These are phyloP conservation scores for Lasioglossum villosulum DNA, from an alignment of 2,888 invertebrate species.

Conservation along the genomic window DNA sequence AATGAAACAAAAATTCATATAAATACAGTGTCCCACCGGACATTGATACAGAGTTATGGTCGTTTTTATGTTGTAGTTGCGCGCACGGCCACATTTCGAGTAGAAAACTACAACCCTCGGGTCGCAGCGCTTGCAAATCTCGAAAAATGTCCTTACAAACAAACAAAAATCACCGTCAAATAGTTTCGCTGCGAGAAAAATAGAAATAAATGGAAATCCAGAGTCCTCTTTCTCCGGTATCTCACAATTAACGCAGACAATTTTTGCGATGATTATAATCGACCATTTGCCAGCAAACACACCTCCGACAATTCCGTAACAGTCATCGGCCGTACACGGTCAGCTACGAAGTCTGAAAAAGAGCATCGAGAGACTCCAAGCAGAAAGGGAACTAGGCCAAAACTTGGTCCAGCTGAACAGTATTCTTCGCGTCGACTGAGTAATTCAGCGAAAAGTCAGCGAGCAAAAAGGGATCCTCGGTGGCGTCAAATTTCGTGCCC, in stretches of 20 bases:
- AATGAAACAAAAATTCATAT: conserved; percentile 5
- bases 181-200: neutral
- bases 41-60: conserved; percentile 1
- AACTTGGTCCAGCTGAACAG: neutral
- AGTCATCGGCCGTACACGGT: neutral
- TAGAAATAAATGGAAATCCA: neutral
- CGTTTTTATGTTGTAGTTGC: neutral
- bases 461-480: neutral
- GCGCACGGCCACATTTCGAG: neutral
- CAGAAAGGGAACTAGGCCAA: neutral
- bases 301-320: neutral
- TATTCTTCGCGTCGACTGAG: neutral
- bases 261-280: neutral
- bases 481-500: neutral
- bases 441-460: neutral
- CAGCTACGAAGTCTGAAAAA: neutral
- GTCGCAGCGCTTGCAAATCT: neutral
- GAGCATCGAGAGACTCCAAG: neutral
- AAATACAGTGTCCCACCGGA: neutral
- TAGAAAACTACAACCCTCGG: neutral
- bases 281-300: neutral
- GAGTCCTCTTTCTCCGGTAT: neutral
- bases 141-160: neutral
- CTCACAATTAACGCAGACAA: neutral
- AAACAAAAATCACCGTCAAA: neutral